phyloP scores from a whole-genome alignment of 2,113 vertebrate species.

The Dicrurus megarhynchus region DNA sequence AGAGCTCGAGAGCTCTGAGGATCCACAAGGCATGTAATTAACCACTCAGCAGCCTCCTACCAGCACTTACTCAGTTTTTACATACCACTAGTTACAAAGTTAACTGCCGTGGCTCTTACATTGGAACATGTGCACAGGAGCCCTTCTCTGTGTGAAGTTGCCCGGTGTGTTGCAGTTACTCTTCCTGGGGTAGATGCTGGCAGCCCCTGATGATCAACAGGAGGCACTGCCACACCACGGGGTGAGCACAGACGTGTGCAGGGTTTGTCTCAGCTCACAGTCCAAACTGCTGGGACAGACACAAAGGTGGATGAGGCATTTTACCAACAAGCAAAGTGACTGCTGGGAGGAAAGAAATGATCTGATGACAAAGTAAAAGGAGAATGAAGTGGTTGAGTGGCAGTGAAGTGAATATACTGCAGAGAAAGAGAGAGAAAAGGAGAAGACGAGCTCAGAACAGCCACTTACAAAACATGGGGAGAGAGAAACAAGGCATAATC shows the following conservation, averaged over 20 bases:
- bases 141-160: not conserved
- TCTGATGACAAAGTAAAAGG: not conserved
- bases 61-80: not conserved
- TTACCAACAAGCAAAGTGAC: not conserved
- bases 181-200: not conserved
- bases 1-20: not conserved
- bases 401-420: not conserved
- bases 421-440: not conserved
- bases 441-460: not conserved
- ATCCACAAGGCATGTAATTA: not conserved
- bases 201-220: too few species aligned
- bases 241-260: not conserved
- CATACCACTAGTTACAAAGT: not conserved
- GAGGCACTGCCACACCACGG: not conserved
- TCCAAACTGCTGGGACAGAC: not conserved
- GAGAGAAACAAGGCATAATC: not conserved
- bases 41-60: not conserved
- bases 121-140: not conserved
- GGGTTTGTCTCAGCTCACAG: not conserved
- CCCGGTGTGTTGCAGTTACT: not conserved
- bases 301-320: not conserved
- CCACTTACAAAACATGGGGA: not conserved
- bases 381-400: not conserved
- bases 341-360: not conserved
- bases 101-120: not conserved